These are phyloP conservation scores for Sebastes hopkinsi DNA, from an alignment of 2,797 vertebrate species.

Conservation along the genomic window DNA sequence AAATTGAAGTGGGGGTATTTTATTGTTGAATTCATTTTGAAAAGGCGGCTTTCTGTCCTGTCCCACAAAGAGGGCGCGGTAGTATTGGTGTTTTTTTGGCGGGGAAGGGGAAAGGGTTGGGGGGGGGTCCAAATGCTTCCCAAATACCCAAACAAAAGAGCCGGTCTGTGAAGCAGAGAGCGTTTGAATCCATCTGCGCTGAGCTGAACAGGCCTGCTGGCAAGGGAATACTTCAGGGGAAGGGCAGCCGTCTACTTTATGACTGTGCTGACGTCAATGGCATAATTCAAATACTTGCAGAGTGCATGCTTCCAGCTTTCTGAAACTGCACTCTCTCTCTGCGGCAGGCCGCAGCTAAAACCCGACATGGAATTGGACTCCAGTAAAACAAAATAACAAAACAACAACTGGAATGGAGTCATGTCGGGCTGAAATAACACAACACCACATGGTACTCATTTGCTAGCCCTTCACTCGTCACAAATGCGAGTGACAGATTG, in stretches of 20 bases:
- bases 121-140: constrained; percentile 54
- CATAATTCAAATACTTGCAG: constrained; percentile 99
- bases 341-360: constrained; percentile 83
- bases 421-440: not conserved
- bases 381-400: not conserved
- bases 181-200: constrained; percentile 86
- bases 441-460: constrained; percentile 31
- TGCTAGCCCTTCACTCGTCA: constrained; percentile 5
- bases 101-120: not conserved
- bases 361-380: constrained; percentile 76
- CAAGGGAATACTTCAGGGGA: constrained; percentile 89
- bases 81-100: constrained; percentile 32
- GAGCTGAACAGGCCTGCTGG: constrained; percentile 91
- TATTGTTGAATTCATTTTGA: constrained; percentile 5
- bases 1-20: constrained; percentile 13
- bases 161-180: constrained; percentile 67
- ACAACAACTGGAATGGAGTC: constrained; percentile 57
- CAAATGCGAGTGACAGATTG: constrained; percentile 13
- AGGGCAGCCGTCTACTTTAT: constrained; percentile 98
- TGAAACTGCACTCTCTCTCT: constrained; percentile 78
- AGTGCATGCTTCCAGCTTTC: constrained; percentile 92
- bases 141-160: constrained; percentile 80
- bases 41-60: constrained; percentile 30
- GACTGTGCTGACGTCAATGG: constrained; percentile 99
- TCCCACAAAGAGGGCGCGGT: constrained; percentile 42